Base-by-base conservation (phyloP, 2,888 invertebrate genomes). In the Leucoptera coffeella region DNA sequence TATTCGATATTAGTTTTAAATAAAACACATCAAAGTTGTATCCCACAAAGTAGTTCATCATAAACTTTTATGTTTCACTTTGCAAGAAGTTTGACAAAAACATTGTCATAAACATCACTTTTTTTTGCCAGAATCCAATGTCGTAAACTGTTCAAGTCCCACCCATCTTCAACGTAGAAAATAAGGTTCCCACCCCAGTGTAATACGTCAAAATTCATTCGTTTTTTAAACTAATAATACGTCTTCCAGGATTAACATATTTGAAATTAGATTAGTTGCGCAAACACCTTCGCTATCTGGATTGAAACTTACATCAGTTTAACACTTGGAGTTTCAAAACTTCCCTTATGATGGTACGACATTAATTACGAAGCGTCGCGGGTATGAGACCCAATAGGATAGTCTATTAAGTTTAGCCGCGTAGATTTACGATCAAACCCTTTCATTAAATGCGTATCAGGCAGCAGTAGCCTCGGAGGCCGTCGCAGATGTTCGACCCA, bases 361-460 rank as follows among this genome's bases (percentile, higher is more conserved):
- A 62, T 67, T 67, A 65, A 67, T 65, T 64, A 61, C 59, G 48
- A 51, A 47, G 52, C 45, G 45, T 45, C 45, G 45, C 47, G 41
- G 40, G 38, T 45, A 47, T 25, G 47, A 49, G 52, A 50, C 54
- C 59, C 58, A 60, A 58, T 56, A 59, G 54, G 48, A 56, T 48
- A 51, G 46, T 48, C 50, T 58, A 59, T 59, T 61, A 58, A 61
- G 58, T 62, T 61, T 50, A 53, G 50, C 54, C 55, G 52, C 59
- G 59, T 65, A 60, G 62, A 67, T 67, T 67, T 64, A 67, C 60
- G 65, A 64, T 61, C 61, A 49, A 55, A 61, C 64, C 67, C 62
- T 65, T 64, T 65, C 60, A 65, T 67, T 62, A 65, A 64, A 58
- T 57, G 61, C 61, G 65, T 64, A 65, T 62, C 62, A 62, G 56